Conservation (phyloP, 2,888 invertebrate species). For the Punctoribates punctum region DNA sequence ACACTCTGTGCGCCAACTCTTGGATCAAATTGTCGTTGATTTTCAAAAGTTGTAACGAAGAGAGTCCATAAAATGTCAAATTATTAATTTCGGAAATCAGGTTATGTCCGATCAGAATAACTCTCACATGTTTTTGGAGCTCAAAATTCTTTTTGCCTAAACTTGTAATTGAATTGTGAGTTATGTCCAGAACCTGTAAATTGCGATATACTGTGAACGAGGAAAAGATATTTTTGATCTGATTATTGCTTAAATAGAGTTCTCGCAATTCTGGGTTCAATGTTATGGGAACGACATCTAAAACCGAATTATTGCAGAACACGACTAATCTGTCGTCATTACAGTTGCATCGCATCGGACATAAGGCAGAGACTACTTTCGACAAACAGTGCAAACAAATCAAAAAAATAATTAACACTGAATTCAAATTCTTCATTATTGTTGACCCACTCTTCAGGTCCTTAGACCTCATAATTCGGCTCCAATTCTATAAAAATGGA, state of each 20-base stretch:
- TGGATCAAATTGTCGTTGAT: conserved; percentile 50
- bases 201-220: conserved; percentile 69
- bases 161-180: conserved; percentile 72
- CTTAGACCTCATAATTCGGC: neutral
- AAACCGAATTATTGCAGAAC: conserved; percentile 70
- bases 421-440: conserved; percentile 1
- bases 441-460: too few relatives aligned
- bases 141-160: conserved; percentile 78
- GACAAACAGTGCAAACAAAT: neutral
- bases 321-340: conserved; percentile 74
- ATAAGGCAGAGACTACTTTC: conserved; percentile 56
- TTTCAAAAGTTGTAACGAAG: conserved; percentile 65
- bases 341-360: conserved; percentile 76
- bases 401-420: neutral
- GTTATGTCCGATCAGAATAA: conserved; percentile 74
- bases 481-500: neutral
- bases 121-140: conserved; percentile 67
- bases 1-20: conserved; percentile 45
- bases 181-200: conserved; percentile 73
- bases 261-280: conserved; percentile 65
- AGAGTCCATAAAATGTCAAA: conserved; percentile 72
- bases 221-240: conserved; percentile 71
- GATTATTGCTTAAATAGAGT: conserved; percentile 78
- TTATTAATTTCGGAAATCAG: conserved; percentile 68
- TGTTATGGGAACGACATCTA: conserved; percentile 82